Conservation (phyloP, 2,113 vertebrate species). For the Ellobius talpinus region DNA sequence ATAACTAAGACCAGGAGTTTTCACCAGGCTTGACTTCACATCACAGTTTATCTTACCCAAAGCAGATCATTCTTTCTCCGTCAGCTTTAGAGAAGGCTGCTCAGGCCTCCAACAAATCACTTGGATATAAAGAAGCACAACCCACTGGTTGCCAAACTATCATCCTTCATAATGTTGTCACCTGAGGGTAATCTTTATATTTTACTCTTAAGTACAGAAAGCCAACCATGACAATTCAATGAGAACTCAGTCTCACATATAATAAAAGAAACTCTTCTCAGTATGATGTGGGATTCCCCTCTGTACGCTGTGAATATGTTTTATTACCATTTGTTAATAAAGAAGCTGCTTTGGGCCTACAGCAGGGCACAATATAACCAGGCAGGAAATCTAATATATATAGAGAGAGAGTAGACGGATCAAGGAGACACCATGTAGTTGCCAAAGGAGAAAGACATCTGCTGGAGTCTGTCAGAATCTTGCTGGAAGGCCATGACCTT, state of each 20-base stretch:
- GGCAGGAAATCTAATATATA: too few relatives aligned
- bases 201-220: neutral
- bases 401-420: too few relatives aligned
- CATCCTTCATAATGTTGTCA: neutral
- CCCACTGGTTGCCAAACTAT: neutral
- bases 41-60: neutral
- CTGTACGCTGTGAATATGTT: too few relatives aligned
- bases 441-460: too few relatives aligned
- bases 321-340: too few relatives aligned
- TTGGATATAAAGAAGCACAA: neutral
- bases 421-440: too few relatives aligned
- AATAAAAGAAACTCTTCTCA: neutral
- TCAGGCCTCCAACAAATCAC: neutral
- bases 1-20: neutral
- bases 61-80: neutral
- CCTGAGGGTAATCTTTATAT: neutral
- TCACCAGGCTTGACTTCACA: neutral
- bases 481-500: too few relatives aligned
- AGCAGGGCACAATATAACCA: too few relatives aligned
- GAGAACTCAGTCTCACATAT: neutral
- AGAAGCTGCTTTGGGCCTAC: too few relatives aligned
- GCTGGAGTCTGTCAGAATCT: too few relatives aligned
- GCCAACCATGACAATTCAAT: neutral
- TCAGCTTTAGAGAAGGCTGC: neutral
- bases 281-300: too few relatives aligned